These are phyloP conservation scores for Torymus texanus DNA, from an alignment of 2,888 invertebrate species.

Conservation along the genomic window DNA sequence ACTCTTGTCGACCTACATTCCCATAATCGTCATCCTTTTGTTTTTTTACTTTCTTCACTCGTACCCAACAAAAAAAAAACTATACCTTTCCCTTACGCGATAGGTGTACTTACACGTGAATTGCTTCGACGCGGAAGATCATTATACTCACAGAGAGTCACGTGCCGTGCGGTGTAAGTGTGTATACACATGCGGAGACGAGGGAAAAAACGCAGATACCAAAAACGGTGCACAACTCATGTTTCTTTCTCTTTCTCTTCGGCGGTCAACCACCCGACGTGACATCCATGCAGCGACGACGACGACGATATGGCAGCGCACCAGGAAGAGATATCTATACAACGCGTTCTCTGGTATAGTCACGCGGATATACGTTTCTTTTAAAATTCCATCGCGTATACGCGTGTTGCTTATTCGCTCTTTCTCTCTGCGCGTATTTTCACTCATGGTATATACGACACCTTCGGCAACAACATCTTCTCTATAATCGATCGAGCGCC, in stretches of 20 bases:
- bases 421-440: slow-evolving; percentile 18
- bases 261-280: slow-evolving; percentile 44
- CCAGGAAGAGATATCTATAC: slow-evolving; percentile 44
- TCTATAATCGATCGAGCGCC: not conserved
- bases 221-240: slow-evolving; percentile 39
- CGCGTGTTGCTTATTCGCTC: not conserved
- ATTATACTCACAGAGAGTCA: not conserved
- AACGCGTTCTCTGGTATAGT: not conserved
- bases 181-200: not conserved
- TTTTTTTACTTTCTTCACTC: no score
- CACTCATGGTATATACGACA: not conserved
- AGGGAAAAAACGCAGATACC: slow-evolving; percentile 13
- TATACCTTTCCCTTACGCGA: no score
- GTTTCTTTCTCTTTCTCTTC: no score
- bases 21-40: no score
- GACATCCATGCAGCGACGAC: not conserved
- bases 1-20: no score
- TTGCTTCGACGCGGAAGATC: no score
- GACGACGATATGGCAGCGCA: slow-evolving; percentile 5
- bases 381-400: slow-evolving; percentile 41
- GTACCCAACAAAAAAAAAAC: no score
- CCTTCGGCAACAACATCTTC: not conserved
- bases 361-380: slow-evolving; percentile 43
- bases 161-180: not conserved
- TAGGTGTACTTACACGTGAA: no score